These are phyloP conservation scores for Paracanthobrama guichenoti DNA, from an alignment of 2,113 vertebrate genomes.

Conservation along the genomic window DNA sequence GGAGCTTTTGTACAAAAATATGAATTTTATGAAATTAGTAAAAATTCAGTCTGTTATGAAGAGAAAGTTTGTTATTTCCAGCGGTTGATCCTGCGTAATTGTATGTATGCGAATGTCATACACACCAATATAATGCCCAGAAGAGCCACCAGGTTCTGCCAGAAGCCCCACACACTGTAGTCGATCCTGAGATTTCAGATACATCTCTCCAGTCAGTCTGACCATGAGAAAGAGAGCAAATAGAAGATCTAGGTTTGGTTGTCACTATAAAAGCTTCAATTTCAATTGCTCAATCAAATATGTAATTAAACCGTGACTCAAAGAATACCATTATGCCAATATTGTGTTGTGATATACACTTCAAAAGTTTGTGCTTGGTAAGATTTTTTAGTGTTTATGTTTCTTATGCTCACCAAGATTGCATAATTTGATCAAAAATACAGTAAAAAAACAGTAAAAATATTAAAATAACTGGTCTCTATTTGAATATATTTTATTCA, in stretches of 20 bases:
- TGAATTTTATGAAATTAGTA: neutral
- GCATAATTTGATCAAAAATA: too few relatives aligned
- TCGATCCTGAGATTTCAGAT: constrained; percentile 69
- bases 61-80: constrained; percentile 67
- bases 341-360: too few relatives aligned
- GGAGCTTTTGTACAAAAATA: neutral
- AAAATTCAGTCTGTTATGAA: neutral
- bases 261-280: too few relatives aligned
- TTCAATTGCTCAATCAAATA: neutral
- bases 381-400: too few relatives aligned
- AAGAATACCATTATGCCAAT: neutral
- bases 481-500: too few relatives aligned
- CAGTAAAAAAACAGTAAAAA: too few relatives aligned
- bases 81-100: constrained; percentile 75
- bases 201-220: constrained; percentile 73
- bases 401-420: too few relatives aligned
- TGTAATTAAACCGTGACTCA: neutral
- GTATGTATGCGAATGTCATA: constrained; percentile 73
- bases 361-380: too few relatives aligned
- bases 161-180: constrained; percentile 80
- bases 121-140: constrained; percentile 68
- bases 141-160: constrained; percentile 80
- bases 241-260: neutral
- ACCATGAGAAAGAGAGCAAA: neutral
- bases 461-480: too few relatives aligned